A percentile compares a stretch with the other conserved stretches of the same genome.
phyloP scores from a whole-genome alignment of 1,140 invertebrate species.

The Hesperophylax magnus region DNA sequence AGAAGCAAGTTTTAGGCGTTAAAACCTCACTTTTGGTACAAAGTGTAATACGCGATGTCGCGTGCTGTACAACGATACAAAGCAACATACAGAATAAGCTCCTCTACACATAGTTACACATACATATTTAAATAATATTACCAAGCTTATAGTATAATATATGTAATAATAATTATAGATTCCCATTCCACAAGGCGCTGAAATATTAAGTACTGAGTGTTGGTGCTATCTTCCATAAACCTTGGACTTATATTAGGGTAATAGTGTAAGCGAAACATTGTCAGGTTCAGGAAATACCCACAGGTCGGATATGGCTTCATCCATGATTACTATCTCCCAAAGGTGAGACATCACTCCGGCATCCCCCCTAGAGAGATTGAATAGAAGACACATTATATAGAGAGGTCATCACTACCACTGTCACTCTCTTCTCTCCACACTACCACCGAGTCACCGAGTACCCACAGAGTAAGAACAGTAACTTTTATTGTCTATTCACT shows the following conservation, averaged over 20 bases:
- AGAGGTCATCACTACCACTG: neutral
- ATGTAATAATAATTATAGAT: neutral
- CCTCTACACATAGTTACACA: neutral
- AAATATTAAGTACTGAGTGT: slow-evolving; percentile 32
- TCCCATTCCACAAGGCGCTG: slow-evolving; percentile 38
- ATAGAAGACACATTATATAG: slow-evolving; percentile 23
- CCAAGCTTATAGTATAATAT: slow-evolving; percentile 1
- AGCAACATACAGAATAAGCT: slow-evolving; percentile 12
- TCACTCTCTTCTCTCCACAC: neutral
- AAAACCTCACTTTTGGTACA: too few species aligned
- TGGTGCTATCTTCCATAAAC: slow-evolving; percentile 42
- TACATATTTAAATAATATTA: neutral
- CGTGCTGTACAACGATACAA: neutral
- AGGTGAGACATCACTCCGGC: slow-evolving; percentile 92
- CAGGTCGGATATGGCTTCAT: slow-evolving; percentile 75
- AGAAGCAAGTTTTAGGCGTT: too few species aligned
- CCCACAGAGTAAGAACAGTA: too few species aligned
- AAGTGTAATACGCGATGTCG: too few species aligned
- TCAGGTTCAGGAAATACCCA: slow-evolving; percentile 65
- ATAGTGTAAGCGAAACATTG: neutral
- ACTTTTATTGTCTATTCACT: too few species aligned
- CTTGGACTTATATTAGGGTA: neutral
- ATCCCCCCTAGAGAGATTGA: slow-evolving; percentile 82
- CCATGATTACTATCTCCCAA: slow-evolving; percentile 86
- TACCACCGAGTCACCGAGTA: too few species aligned